Evolutionary conservation across 2,888 invertebrate species (phyloP), one percentile per base, ranked within the genome.

Genomic region (Gari tellinella): DNA sequence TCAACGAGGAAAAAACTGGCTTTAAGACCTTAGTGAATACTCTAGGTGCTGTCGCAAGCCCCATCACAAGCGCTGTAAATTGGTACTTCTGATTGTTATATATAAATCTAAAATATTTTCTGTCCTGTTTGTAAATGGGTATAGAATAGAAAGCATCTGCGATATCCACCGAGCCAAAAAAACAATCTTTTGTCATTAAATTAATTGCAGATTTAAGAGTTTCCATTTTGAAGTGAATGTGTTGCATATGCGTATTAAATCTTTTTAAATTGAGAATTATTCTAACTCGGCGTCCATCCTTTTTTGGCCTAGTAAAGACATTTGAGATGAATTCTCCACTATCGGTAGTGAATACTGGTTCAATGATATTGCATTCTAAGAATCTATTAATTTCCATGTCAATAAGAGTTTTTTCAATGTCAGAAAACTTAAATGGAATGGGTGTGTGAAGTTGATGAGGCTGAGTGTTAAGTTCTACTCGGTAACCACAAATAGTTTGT

Each of bases 81-180:
- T 68, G 63, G 60, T 68, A 73, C 31, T 56, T 51, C 31, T 46
- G 23, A 10, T 53, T 43, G 14, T 65, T 46, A 40, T 60, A 51
- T 21, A 21, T 37, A 45, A 74, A 74, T 23, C 57, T 55, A 19
- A 74, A 57, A 62, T 48, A 70, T 46, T 64, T 65, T 19, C 46
- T 49, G 25, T 72, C 48, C 17, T 45, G 7, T 31, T 25, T 14
- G 19, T 14, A 14, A 51, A 66, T 52, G 2, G 57, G 63, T 19
- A 72, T 52, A 23, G 63, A 56, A 56, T 62, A 67, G 52, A 51
- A 69, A 19, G 63, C 63, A 19, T 69, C n/a, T 31, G 31, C 4
- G 10, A 31, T 31, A 31, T 31, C 31, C 10, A 31, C 31, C 10
- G 31, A 31, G 31, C 31, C 31, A 31, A 31, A 31, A 31, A 7